Percentiles rank a stretch among this genome's conserved stretches.
Evolutionary conservation across 2,888 invertebrate genomes (phyloP).

Genomic region (Lasioglossum malachurum): DNA sequence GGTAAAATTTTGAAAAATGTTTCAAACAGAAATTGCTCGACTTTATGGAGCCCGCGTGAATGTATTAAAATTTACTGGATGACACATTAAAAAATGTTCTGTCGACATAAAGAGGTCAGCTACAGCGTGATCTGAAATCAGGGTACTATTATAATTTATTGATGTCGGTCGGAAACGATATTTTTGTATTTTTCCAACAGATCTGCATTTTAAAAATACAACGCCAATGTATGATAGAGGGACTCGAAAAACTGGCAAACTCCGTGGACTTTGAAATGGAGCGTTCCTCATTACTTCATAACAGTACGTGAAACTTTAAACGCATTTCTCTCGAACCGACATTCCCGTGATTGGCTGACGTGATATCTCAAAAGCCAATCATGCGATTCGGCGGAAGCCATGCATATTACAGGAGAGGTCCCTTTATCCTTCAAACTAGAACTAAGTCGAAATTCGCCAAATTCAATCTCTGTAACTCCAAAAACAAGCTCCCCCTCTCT

Average conservation of each 20-base stretch:
- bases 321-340: neutral
- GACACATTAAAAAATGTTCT: neutral
- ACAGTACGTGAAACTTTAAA: neutral
- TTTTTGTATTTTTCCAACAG: neutral
- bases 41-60: neutral
- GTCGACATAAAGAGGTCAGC: neutral
- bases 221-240: neutral
- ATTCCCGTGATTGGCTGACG: neutral
- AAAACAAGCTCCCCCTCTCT: neutral
- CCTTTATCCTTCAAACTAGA: neutral
- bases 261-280: neutral
- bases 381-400: neutral
- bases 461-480: neutral
- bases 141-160: neutral
- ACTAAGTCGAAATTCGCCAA: neutral
- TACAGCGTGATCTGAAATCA: neutral
- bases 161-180: neutral
- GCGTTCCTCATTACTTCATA: neutral
- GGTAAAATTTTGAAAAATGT: neutral
- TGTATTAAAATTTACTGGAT: neutral
- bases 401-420: neutral
- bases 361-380: conserved; percentile 4
- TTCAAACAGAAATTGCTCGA: neutral
- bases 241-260: neutral
- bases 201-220: neutral